Percentiles rank a stretch among this genome's conserved stretches.
Evolutionary conservation across 2,888 invertebrate species (phyloP).

Genomic region (Achlya flavicornis): DNA sequence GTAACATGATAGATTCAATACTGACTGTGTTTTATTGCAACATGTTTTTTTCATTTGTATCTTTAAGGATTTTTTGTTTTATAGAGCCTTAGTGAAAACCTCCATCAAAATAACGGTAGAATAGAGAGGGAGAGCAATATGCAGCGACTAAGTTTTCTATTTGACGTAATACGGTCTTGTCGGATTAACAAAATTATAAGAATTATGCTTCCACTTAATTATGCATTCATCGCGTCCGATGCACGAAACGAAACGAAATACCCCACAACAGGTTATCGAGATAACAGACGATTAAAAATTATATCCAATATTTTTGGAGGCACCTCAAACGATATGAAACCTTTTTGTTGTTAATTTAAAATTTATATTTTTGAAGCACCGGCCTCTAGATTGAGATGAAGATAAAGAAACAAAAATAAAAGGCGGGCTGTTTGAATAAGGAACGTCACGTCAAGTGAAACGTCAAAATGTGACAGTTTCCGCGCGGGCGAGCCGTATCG

Average conservation of each 20-base stretch:
- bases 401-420: constrained; percentile 78
- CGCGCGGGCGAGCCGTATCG: constrained; percentile 68
- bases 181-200: constrained; percentile 68
- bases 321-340: constrained; percentile 53
- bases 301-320: constrained; percentile 52
- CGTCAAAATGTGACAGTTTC: constrained; percentile 83
- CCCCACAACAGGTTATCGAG: constrained; percentile 79
- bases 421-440: constrained; percentile 79
- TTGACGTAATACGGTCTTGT: constrained; percentile 49
- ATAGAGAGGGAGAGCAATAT: too few species aligned
- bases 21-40: background rate
- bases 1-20: too few species aligned
- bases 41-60: too few species aligned
- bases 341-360: constrained; percentile 58
- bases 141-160: constrained; percentile 15
- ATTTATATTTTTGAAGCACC: constrained; percentile 48
- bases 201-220: constrained; percentile 76
- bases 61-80: background rate
- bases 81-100: background rate
- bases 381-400: constrained; percentile 63
- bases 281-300: constrained; percentile 74
- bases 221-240: constrained; percentile 79
- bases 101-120: background rate
- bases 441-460: constrained; percentile 82
- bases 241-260: constrained; percentile 73